Percentiles rank a stretch among this genome's conserved stretches.
These are phyloP conservation scores for Lophura nycthemera DNA, from an alignment of 2,113 vertebrate genomes.

Conservation along the genomic window DNA sequence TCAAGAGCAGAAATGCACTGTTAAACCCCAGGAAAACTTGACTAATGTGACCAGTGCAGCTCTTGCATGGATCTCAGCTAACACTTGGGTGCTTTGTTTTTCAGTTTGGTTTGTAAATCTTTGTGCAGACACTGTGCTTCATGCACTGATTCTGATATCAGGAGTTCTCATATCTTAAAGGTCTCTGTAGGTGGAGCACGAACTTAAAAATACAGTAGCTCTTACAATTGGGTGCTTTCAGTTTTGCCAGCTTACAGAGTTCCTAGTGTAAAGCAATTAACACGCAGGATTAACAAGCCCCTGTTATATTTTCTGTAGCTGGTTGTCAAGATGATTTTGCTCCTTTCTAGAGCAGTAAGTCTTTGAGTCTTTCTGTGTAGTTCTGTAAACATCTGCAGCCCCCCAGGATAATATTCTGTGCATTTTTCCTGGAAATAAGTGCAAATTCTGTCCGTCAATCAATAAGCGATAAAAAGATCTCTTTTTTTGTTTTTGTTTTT, in stretches of 20 bases:
- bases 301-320: not conserved
- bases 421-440: conserved; percentile 47
- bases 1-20: not conserved
- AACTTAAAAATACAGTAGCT: not conserved
- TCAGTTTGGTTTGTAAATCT: not conserved
- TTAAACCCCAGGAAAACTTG: not conserved
- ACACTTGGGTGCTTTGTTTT: not conserved
- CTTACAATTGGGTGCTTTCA: not conserved
- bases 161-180: not conserved
- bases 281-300: not conserved
- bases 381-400: conserved; percentile 15
- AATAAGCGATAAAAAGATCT: not conserved
- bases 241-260: not conserved
- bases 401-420: not conserved
- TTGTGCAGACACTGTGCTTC: not conserved
- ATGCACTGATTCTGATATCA: not conserved
- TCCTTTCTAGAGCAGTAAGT: not conserved
- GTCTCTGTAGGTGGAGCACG: not conserved
- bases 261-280: not conserved
- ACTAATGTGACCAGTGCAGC: not conserved
- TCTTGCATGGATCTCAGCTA: not conserved
- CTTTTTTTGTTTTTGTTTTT: conserved; percentile 1
- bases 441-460: conserved; percentile 18
- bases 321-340: not conserved
- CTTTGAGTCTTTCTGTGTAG: not conserved